Evolutionary conservation across 1,140 invertebrate genomes (phyloP), one percentile per base, ranked within the genome.

Genomic region (Philaenus spumarius): DNA sequence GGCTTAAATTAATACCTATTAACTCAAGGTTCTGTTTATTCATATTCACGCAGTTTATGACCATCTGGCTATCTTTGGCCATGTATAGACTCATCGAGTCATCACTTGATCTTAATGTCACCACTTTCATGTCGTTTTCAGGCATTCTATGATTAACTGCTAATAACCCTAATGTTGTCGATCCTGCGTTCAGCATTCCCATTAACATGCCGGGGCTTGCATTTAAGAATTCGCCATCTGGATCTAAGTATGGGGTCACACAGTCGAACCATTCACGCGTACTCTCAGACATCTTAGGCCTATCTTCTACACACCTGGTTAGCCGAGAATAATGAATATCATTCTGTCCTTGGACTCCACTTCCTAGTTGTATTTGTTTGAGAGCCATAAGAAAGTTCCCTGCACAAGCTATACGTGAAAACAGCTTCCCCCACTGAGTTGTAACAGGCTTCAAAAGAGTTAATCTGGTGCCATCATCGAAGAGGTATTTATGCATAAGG

Each of bases 161-260:
- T 2, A 47, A 1, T 1, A 61, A 34, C 1, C 59, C 59, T 24
- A 51, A 37, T 17, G 59, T 61, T 1, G 54, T 61, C 1, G 59
- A 61, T 1, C 45, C 42, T 11, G 59, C 59, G 17, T 61, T 61
- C 5, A 57, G 22, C 59, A 61, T 61, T 5, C 59, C 59, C 54
- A 61, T 61, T n/a, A 61, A 45, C 54, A 61, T 61, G 0, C 59
- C 59, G n/a, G 59, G 59, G 20, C 26, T 48, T 15, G 59, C 59
- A n/a, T 17, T 2, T n/a, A n/a, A 54, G 1, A 9, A 37, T 7
- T 37, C n/a, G 5, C 20, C 24, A n/a, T 34, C 19, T 7, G 6
- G 7, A 15, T 14, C 7, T 15, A n/a, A 9, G 43, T 46, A n/a
- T 7, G 14, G 19, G 9, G 9, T 46, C 7, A 7, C 7, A 7